A percentile compares a stretch with the other conserved stretches of the same genome.
These are phyloP conservation scores for Cliona cf. orientalis DNA, from an alignment of 37 sponge, comb jelly and placozoan species.

Conservation along the genomic window DNA sequence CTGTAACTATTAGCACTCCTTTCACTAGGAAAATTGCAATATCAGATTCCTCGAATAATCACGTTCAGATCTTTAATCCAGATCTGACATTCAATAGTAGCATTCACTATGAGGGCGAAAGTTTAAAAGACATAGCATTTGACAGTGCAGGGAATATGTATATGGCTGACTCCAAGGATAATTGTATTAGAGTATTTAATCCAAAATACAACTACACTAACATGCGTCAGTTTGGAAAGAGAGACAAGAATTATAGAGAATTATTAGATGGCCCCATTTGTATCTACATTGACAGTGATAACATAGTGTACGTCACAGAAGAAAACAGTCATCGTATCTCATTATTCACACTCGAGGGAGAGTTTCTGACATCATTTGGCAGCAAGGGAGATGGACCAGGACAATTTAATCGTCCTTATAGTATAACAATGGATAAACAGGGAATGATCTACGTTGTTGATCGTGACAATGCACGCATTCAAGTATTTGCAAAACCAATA, in stretches of 20 bases:
- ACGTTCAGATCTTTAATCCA: slow-evolving; percentile 51
- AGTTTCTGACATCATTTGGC: slow-evolving; percentile 44
- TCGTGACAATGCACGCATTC: neutral
- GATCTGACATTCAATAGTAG: slow-evolving; percentile 51
- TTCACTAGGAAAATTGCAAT: neutral
- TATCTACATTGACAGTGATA: too few species aligned
- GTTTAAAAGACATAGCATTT: slow-evolving; percentile 37
- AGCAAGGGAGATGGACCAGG: slow-evolving; percentile 17
- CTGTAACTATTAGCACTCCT: slow-evolving; percentile 21
- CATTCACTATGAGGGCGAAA: slow-evolving; percentile 40
- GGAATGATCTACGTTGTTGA: slow-evolving; percentile 45
- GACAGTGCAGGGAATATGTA: slow-evolving; percentile 49
- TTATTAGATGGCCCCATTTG: slow-evolving; percentile 2
- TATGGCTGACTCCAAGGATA: slow-evolving; percentile 44
- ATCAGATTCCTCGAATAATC: neutral
- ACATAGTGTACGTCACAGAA: too few species aligned
- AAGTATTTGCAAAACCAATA: neutral
- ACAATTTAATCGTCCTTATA: slow-evolving; percentile 21
- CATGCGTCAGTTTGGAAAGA: slow-evolving; percentile 16
- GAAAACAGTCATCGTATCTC: slow-evolving; percentile 1
- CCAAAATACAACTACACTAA: slow-evolving; percentile 1
- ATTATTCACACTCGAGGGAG: slow-evolving; percentile 15
- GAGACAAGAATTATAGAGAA: slow-evolving; percentile 1
- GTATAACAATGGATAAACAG: slow-evolving; percentile 37
- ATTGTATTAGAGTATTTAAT: slow-evolving; percentile 62